Evolutionary conservation across 2,797 vertebrate species (phyloP), one percentile per base, ranked within the genome.

Genomic region (Mustela erminea): DNA sequence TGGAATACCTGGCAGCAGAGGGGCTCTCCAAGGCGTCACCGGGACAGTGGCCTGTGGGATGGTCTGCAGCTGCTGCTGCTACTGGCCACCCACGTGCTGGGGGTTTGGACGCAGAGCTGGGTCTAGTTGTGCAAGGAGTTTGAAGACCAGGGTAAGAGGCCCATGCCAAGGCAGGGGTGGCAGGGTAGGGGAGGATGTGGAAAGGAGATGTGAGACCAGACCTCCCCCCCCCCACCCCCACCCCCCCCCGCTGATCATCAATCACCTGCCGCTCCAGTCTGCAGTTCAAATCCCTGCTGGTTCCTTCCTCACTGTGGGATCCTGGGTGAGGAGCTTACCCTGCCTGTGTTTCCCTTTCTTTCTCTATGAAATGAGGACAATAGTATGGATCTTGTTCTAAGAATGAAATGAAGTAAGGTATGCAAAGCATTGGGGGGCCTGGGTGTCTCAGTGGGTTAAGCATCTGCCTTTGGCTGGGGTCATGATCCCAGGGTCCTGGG

Each of bases 81-180:
- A 27, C 38, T 97, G 92, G 75, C 41, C 5, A 80, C 92, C 49
- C 60, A 46, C 27, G 66, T 29, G 1, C 12, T 46, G 27, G 54
- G 27, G 11, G 35, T 6, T 0, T 15, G 20, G 25, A 64, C 10
- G 1, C 49, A 38, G 54, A 15, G 89, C 94, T 41, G 49, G 35
- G 98, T 99, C 96, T 99, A 99, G 98, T 98, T 99, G 91, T 98
- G 99, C 91, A 99, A 99, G 96, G 99, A 99, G 94, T 99, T 99
- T 98, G 99, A 99, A 98, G 99, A 99, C 95, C 99, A 98, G 60
- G 99, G 99, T 99, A 99, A 99, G 99, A 58, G 1, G n/a, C 41
- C 11, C 0, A 2, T 4, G 9, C n/a, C 17, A 12, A 15, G 15
- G 3, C 4, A 6, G 9, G 27, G 25, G 4, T 52, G n/a, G n/a